Evolutionary conservation across 2,113 vertebrate genomes (phyloP).

Genomic region (Phaethon lepturus): DNA sequence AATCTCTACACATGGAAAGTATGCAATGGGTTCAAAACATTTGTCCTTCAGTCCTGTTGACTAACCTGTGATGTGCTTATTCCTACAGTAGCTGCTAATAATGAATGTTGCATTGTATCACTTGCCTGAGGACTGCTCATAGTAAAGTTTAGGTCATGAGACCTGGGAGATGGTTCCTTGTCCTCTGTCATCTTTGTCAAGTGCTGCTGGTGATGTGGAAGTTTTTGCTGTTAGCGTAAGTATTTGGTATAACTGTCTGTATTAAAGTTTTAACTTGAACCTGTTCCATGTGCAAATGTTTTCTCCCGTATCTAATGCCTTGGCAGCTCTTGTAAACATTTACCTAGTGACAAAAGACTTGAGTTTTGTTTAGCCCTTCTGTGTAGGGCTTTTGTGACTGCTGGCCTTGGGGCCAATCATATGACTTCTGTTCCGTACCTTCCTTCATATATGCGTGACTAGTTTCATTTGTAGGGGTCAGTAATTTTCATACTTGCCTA

Average conservation of each 20-base stretch:
- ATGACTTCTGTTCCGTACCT: neutral
- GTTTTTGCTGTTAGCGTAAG: neutral
- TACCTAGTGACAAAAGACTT: neutral
- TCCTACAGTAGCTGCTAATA: neutral
- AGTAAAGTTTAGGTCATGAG: neutral
- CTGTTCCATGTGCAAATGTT: neutral
- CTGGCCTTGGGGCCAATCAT: neutral
- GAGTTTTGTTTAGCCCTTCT: neutral
- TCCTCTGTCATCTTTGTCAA: neutral
- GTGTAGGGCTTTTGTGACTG: neutral
- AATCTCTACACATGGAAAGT: rapidly evolving
- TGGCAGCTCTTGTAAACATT: neutral
- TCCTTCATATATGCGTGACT: neutral
- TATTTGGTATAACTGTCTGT: neutral
- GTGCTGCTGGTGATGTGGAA: neutral
- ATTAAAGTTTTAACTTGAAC: neutral
- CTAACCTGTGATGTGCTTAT: neutral
- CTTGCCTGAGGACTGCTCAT: neutral
- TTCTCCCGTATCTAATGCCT: neutral
- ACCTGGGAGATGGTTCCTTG: neutral
- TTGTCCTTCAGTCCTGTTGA: neutral
- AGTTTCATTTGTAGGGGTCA: neutral
- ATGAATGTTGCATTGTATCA: rapidly evolving
- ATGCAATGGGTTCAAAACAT: rapidly evolving
- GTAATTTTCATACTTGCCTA: neutral